Evolutionary conservation across 2,113 vertebrate genomes (phyloP).

Genomic region (Thamnophis sirtalis): DNA sequence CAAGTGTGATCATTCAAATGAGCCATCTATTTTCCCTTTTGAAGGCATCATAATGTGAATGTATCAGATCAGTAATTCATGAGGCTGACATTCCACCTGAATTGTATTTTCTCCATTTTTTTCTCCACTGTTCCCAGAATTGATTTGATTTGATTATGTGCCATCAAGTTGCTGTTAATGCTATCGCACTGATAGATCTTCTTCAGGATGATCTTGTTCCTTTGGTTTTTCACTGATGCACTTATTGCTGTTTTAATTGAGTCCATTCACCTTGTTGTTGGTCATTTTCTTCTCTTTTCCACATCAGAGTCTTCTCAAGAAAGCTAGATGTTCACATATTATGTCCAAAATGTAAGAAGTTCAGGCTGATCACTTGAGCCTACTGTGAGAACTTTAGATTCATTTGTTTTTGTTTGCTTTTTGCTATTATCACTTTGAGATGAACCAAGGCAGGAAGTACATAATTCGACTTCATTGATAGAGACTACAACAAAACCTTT

Average conservation of each 20-base stretch:
- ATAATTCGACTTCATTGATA: neutral
- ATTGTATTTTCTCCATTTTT: neutral
- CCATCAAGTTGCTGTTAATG: neutral
- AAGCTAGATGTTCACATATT: neutral
- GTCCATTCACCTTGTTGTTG: neutral
- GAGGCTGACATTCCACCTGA: neutral
- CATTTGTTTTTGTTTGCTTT: neutral
- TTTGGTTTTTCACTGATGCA: neutral
- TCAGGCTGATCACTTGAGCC: neutral
- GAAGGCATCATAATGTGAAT: constrained; percentile 24
- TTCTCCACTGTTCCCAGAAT: neutral
- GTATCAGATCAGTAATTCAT: neutral
- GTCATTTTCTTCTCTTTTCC: neutral
- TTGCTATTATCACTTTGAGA: neutral
- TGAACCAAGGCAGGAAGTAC: neutral
- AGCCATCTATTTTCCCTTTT: constrained; percentile 54
- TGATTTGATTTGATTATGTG: neutral
- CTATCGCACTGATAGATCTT: neutral
- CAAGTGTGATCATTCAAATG: constrained; percentile 63
- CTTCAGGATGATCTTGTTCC: neutral
- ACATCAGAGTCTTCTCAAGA: neutral
- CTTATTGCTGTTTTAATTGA: neutral
- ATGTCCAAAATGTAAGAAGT: neutral
- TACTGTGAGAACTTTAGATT: neutral
- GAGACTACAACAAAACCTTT: neutral